Percentiles rank a stretch among this genome's conserved stretches.
phyloP scores from a whole-genome alignment of 2,888 invertebrate genomes.

The Megastigmus dorsalis region DNA sequence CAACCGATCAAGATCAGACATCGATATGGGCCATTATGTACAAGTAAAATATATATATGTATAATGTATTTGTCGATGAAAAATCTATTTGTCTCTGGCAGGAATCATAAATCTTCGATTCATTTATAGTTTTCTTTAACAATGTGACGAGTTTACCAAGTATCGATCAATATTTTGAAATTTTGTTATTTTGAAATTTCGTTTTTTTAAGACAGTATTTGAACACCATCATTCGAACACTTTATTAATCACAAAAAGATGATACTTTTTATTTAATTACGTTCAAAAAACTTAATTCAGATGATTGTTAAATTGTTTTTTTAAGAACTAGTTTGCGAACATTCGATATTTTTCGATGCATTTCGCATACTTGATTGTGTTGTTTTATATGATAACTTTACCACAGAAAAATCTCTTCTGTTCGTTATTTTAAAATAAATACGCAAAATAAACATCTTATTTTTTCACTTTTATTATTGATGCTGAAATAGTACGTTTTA shows the following conservation, averaged over 20 bases:
- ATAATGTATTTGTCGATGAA: slow-evolving; percentile 49
- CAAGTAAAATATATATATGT: slow-evolving; percentile 49
- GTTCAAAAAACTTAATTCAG: no score
- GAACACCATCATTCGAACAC: slow-evolving; percentile 2
- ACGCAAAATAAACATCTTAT: not conserved
- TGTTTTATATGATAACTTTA: no score
- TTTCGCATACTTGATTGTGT: no score
- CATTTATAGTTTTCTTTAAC: slow-evolving; percentile 36
- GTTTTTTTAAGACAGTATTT: not conserved
- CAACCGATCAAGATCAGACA: slow-evolving; percentile 38
- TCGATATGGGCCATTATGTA: slow-evolving; percentile 45
- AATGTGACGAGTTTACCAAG: slow-evolving; percentile 6
- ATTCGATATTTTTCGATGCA: no score
- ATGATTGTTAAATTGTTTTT: no score
- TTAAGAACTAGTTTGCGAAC: no score
- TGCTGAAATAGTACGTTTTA: not conserved
- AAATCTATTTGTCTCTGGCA: slow-evolving; percentile 54
- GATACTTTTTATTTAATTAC: no score
- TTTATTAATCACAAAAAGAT: not conserved
- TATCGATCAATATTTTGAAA: slow-evolving; percentile 35
- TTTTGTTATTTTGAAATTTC: not conserved
- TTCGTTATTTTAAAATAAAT: not conserved
- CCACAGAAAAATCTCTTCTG: not conserved
- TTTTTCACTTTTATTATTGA: no score
- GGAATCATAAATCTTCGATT: slow-evolving; percentile 53